These are phyloP conservation scores for Miichthys miiuy DNA, from an alignment of 2,797 vertebrate species.

Conservation along the genomic window DNA sequence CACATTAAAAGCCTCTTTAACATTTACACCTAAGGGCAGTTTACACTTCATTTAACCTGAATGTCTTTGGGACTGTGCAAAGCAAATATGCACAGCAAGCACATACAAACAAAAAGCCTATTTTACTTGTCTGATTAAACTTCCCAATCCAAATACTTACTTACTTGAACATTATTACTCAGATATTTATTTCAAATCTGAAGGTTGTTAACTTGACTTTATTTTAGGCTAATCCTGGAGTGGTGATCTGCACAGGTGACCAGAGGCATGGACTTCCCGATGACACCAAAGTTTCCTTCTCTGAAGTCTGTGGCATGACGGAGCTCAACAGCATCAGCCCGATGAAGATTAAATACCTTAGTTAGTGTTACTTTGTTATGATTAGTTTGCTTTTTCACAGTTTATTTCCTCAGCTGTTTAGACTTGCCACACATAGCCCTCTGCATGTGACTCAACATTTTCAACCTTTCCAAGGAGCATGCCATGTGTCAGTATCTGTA, in stretches of 20 bases:
- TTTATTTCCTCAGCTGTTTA: not conserved
- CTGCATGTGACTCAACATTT: not conserved
- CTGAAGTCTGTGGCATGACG: conserved; percentile 89
- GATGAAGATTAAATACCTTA: conserved; percentile 68
- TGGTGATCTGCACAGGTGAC: conserved; percentile 80
- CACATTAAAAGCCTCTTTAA: not conserved
- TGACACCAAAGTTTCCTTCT: conserved; percentile 85
- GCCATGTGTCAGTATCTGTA: not conserved
- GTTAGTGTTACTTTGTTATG: conserved; percentile 73
- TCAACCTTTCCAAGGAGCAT: not conserved
- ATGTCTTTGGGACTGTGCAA: not conserved
- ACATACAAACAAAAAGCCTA: not conserved
- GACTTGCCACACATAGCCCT: not conserved
- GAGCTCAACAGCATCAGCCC: conserved; percentile 87
- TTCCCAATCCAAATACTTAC: not conserved
- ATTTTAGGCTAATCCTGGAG: conserved; percentile 82
- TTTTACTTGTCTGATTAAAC: not conserved
- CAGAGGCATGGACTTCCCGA: conserved; percentile 63
- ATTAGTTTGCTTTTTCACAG: not conserved
- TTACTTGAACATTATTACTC: not conserved
- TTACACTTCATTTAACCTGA: not conserved
- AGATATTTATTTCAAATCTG: not conserved
- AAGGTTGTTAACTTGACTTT: conserved; percentile 4
- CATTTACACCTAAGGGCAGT: not conserved
- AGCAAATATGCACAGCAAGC: not conserved